These are phyloP conservation scores for Pygoscelis adeliae DNA, from an alignment of 2,113 vertebrate species.

Conservation along the genomic window DNA sequence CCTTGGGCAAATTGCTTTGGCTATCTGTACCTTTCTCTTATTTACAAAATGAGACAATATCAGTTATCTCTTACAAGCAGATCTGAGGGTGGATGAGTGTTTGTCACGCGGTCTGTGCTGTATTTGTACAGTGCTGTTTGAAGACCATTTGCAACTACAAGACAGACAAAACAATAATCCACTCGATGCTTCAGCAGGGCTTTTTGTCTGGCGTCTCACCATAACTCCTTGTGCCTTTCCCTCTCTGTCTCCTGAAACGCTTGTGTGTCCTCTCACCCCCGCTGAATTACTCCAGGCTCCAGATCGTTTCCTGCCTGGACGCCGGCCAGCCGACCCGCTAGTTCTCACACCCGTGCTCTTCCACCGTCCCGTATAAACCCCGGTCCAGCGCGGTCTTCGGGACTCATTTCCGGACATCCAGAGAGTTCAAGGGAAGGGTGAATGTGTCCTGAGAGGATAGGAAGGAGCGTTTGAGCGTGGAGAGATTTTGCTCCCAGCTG, in stretches of 20 bases:
- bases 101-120: background rate
- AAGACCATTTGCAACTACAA: accelerated
- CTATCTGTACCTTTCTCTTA: background rate
- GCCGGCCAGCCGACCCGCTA: background rate
- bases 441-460: background rate
- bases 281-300: background rate
- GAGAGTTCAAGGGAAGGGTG: background rate
- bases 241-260: background rate
- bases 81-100: background rate
- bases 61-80: background rate
- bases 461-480: background rate
- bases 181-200: background rate
- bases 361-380: accelerated
- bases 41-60: accelerated
- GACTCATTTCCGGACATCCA: background rate
- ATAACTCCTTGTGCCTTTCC: background rate
- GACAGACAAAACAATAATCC: background rate
- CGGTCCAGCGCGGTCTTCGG: accelerated
- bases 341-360: background rate
- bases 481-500: background rate
- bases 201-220: background rate
- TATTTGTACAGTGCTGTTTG: background rate
- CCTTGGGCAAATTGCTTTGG: background rate
- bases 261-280: background rate
- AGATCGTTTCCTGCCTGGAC: background rate